A percentile compares a stretch with the other conserved stretches of the same genome.
phyloP scores from a whole-genome alignment of 2,113 vertebrate genomes.

The Genyomyrus donnyi region DNA sequence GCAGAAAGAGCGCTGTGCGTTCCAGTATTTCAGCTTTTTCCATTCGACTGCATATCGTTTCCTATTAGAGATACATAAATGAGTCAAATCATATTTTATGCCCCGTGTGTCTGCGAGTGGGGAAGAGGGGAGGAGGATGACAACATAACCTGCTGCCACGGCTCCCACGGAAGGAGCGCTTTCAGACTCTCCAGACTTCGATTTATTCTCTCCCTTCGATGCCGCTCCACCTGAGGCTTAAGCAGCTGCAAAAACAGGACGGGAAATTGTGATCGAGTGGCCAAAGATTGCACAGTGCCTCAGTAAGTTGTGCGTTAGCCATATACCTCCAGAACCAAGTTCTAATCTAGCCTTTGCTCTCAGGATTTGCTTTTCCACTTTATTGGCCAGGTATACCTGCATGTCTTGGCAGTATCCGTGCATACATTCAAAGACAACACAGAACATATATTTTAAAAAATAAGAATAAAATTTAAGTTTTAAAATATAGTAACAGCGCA shows the following conservation, averaged over 20 bases:
- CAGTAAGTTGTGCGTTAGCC: background rate
- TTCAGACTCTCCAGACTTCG: conserved; percentile 65
- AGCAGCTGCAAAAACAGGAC: conserved; percentile 47
- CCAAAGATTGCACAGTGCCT: background rate
- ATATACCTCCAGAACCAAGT: no score
- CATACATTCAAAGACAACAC: background rate
- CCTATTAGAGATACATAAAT: conserved; percentile 41
- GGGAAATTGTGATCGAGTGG: background rate
- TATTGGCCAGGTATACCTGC: background rate
- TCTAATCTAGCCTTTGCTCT: background rate
- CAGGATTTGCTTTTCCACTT: background rate
- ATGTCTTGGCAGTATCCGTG: background rate
- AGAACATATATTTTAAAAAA: background rate
- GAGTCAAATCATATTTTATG: background rate
- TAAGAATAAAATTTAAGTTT: background rate
- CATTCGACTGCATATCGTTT: conserved; percentile 55
- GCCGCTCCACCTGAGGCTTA: conserved; percentile 72
- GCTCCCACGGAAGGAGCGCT: conserved; percentile 57
- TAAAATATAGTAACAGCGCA: background rate
- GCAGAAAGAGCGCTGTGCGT: conserved; percentile 54
- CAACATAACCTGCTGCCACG: conserved; percentile 59
- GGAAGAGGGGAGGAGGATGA: background rate
- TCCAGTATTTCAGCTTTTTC: conserved; percentile 77
- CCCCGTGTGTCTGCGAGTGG: background rate
- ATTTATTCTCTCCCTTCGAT: conserved; percentile 71